Conservation (phyloP, 2,113 vertebrate genomes). For the Tragulus kanchil region DNA sequence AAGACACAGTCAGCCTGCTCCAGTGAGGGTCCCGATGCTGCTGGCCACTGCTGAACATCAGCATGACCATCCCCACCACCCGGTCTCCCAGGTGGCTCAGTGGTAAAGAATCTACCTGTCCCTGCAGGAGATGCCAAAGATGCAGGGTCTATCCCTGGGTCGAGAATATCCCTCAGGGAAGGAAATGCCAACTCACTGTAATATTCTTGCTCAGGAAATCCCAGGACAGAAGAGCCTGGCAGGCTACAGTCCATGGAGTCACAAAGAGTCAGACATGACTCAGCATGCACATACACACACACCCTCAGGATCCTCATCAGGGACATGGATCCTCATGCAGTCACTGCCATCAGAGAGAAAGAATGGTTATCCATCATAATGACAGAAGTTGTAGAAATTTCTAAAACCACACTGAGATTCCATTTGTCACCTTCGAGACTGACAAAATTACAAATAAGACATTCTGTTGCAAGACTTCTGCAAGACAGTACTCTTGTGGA, state of each 20-base stretch:
- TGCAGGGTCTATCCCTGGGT: fast-evolving
- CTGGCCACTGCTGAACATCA: background rate
- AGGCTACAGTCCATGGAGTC: background rate
- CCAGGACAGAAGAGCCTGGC: background rate
- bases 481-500: background rate
- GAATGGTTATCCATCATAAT: background rate
- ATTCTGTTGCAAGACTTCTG: background rate
- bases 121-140: background rate
- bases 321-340: background rate
- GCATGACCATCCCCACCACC: background rate
- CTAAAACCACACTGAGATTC: background rate
- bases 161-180: background rate
- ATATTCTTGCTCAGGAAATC: background rate
- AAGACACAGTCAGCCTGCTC: background rate
- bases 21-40: background rate
- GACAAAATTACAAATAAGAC: background rate
- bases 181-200: background rate
- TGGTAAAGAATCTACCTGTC: background rate
- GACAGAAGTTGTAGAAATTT: background rate
- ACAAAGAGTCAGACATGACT: background rate
- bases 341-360: background rate
- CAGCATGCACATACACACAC: background rate
- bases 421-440: background rate
- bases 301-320: background rate
- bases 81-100: background rate